Base-by-base conservation (phyloP, 2,888 invertebrate genomes). In the Cheilosia urbana region DNA sequence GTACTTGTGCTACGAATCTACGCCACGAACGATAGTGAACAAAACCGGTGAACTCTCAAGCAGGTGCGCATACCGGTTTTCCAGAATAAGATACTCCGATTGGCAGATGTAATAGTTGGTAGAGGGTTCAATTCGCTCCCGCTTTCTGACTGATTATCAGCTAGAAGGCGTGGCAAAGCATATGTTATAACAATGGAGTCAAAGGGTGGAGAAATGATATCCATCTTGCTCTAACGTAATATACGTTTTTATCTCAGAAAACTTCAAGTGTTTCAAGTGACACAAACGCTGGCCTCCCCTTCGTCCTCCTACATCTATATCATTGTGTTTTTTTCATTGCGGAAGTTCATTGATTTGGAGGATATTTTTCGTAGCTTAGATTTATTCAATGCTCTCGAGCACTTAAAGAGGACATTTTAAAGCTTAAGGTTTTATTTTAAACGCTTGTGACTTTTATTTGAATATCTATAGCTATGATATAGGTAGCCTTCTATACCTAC, bases 61-160 rank as follows among this genome's bases (percentile, higher is more conserved):
- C 84, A 85, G 80, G 84, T 85, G 80, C 80, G 75, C 84, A 60
- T 42, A 78, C 80, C 60, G 75, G 84, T 80, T 66, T 69, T 62
- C 4, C 15, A 3, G 45, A 60, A 65, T 34, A 45, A n/a, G 57
- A 19, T 19, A 30, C 27, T 62, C 17, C 65, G 34, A 80, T 85
- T 85, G 84, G 80, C 24, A 53, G 53, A 49, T 5, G 17, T 24
- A 24, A 30, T 17, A 6, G 3, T 42, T 11, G 4, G n/a, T 6
- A 62, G 53, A 24, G 55, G 75, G 79, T 66, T 53, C 72, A 53
- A 17, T 49, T 34, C 11, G 17, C 45, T 30, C 34, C 27, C 53
- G 15, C 66, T 42, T 15, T 30, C 45, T 58, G 24, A n/a, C 49
- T 62, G 2, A 13, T 49, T 55, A 7, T 19, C 30, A 45, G 9